A percentile compares a stretch with the other conserved stretches of the same genome.
phyloP scores from a whole-genome alignment of 2,888 invertebrate genomes.

The Tiphia femorata region DNA sequence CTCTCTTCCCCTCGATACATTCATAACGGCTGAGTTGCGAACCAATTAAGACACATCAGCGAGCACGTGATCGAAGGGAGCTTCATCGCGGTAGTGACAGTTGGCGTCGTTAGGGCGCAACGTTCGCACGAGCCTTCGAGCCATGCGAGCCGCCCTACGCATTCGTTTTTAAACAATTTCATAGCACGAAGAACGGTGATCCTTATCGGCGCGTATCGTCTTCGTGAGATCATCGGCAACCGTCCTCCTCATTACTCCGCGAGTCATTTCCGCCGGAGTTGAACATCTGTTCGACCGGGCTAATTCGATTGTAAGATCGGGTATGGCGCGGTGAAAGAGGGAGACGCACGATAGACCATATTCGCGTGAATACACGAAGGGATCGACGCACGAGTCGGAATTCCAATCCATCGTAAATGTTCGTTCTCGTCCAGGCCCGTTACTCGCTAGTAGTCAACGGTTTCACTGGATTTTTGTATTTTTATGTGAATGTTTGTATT shows the following conservation, averaged over 20 bases:
- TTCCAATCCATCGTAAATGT: too few species aligned
- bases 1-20: conserved; percentile 13
- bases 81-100: conserved; percentile 40
- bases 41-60: conserved; percentile 31
- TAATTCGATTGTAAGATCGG: conserved; percentile 16
- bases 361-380: too few species aligned
- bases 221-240: conserved; percentile 49
- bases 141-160: conserved; percentile 21
- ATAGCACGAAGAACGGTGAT: conserved; percentile 18
- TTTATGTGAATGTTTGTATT: too few species aligned
- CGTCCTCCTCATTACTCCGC: conserved; percentile 35
- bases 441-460: too few species aligned
- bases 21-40: conserved; percentile 26
- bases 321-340: background rate
- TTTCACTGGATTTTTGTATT: too few species aligned
- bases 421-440: too few species aligned
- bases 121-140: conserved; percentile 8
- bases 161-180: conserved; percentile 48
- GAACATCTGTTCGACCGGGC: conserved; percentile 25
- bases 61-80: conserved; percentile 28
- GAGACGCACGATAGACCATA: too few species aligned
- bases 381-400: too few species aligned
- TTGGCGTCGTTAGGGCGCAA: conserved; percentile 51
- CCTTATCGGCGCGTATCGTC: conserved; percentile 48
- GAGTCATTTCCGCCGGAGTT: conserved; percentile 45